Evolutionary conservation across 2,797 vertebrate genomes (phyloP).

Genomic region (Rhyacichthys aspro): DNA sequence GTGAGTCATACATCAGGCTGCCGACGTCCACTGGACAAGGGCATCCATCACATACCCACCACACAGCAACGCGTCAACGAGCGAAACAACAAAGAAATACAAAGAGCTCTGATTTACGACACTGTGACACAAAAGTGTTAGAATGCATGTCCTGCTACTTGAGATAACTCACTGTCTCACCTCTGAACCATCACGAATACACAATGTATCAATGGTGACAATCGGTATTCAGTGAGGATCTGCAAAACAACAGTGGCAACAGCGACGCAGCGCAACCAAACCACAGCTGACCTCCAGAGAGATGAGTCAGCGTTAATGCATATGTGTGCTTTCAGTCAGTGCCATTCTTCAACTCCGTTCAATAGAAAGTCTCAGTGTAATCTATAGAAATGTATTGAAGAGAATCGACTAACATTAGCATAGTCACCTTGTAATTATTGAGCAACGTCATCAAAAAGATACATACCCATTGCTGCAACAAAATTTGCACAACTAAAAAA

Average conservation of each 20-base stretch:
- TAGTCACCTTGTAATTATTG: too few species aligned
- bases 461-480: too few species aligned
- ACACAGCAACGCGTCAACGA: neutral
- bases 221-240: constrained; percentile 2
- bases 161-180: constrained; percentile 12
- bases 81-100: neutral
- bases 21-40: constrained; percentile 22
- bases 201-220: constrained; percentile 6
- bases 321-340: neutral
- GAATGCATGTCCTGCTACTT: constrained; percentile 17
- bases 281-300: constrained; percentile 12
- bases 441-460: too few species aligned
- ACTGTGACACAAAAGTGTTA: neutral
- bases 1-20: constrained; percentile 16
- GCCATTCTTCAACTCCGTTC: neutral
- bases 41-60: constrained; percentile 25
- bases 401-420: too few species aligned
- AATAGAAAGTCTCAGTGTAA: neutral
- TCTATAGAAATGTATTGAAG: too few species aligned
- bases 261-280: constrained; percentile 1
- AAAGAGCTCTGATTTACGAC: neutral
- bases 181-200: constrained; percentile 1
- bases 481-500: too few species aligned
- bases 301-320: constrained; percentile 8
- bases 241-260: constrained; percentile 7